phyloP scores from a whole-genome alignment of 1,140 invertebrate genomes.

The Conus betulinus region DNA sequence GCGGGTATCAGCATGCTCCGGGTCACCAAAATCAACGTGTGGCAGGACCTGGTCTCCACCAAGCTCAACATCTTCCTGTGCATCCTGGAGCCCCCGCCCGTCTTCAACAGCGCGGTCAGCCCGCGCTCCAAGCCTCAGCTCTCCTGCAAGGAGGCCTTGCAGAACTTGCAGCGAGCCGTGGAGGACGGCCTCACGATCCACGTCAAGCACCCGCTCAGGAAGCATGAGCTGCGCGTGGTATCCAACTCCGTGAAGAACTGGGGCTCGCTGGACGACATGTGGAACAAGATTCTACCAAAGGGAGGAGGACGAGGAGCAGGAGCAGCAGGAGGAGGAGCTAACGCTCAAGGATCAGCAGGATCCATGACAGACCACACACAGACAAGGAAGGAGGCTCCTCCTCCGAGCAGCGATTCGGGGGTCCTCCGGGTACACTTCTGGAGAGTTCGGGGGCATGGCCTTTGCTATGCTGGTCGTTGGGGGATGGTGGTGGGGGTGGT shows the following conservation, averaged over 20 bases:
- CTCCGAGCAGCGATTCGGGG: background rate
- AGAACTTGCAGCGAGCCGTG: background rate
- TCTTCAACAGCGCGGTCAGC: background rate
- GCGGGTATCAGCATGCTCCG: background rate
- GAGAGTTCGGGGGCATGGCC: conserved; percentile 18
- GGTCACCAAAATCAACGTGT: conserved; percentile 16
- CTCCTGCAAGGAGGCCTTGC: background rate
- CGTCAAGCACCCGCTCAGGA: conserved; percentile 13
- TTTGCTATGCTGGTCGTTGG: conserved; percentile 22
- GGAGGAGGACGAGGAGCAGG: background rate
- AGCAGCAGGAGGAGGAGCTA: background rate
- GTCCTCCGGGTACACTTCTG: background rate
- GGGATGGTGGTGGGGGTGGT: conserved; percentile 11
- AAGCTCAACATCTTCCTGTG: conserved; percentile 23
- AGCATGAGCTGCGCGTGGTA: background rate
- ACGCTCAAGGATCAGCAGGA: background rate
- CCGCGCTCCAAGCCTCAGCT: background rate
- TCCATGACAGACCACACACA: background rate
- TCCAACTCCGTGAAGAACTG: background rate
- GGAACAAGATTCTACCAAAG: background rate
- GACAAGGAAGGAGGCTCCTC: background rate
- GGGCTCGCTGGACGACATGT: background rate
- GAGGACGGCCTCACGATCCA: background rate
- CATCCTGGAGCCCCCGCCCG: conserved; percentile 8
- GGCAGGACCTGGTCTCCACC: conserved; percentile 19